A percentile compares a stretch with the other conserved stretches of the same genome.
phyloP scores from a whole-genome alignment of 2,113 vertebrate genomes.

The Porphyrio hochstetteri region DNA sequence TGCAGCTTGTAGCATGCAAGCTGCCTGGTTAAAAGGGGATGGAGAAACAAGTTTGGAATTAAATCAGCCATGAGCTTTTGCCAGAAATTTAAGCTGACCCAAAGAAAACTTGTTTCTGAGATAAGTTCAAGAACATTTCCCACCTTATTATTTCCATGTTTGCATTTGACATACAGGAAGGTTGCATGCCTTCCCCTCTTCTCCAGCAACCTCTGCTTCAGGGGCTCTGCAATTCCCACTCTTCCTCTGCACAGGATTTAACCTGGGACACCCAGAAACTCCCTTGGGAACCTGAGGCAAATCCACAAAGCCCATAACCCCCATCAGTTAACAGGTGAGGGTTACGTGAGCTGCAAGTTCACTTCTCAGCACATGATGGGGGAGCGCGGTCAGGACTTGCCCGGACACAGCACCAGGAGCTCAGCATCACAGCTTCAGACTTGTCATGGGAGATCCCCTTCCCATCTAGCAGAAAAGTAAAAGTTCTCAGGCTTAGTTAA shows the following conservation, averaged over 20 bases:
- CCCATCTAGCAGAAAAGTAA: neutral
- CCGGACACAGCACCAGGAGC: neutral
- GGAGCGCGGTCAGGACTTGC: neutral
- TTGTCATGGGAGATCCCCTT: neutral
- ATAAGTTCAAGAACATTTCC: neutral
- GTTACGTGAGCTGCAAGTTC: neutral
- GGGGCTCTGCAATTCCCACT: neutral
- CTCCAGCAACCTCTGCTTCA: neutral
- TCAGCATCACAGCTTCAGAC: neutral
- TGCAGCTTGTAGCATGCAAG: neutral
- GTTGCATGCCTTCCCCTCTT: neutral
- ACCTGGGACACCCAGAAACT: neutral
- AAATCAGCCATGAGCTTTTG: neutral
- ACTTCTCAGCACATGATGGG: neutral
- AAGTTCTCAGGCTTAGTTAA: neutral
- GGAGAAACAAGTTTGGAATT: neutral
- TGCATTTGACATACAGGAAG: neutral
- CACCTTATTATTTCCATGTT: neutral
- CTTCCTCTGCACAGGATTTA: neutral
- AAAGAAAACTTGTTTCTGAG: neutral
- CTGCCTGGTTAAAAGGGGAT: neutral
- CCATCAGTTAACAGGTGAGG: neutral
- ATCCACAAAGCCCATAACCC: neutral
- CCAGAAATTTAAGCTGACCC: constrained; percentile 35
- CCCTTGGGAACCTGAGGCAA: neutral